Percentiles rank a stretch among this genome's conserved stretches.
Evolutionary conservation across 2,888 invertebrate genomes (phyloP).

Genomic region (Leptopilina drosophilae): DNA sequence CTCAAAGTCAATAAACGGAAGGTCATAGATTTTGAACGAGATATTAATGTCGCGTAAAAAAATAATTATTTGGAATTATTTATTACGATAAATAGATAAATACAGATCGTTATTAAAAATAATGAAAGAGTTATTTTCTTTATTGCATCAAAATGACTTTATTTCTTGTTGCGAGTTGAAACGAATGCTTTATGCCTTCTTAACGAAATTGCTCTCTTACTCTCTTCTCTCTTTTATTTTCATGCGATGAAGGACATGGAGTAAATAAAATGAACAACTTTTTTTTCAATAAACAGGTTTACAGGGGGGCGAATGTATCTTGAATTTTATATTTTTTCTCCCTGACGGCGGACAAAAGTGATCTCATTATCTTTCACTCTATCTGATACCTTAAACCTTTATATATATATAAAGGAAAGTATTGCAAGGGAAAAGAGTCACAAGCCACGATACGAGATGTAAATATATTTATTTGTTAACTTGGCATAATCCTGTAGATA

Average conservation of each 20-base stretch:
- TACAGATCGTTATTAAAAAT: neutral
- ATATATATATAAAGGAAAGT: neutral
- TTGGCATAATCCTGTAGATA: conserved; percentile 64
- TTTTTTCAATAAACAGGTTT: neutral
- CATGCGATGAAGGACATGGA: neutral
- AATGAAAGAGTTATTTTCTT: conserved; percentile 6
- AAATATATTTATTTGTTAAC: conserved; percentile 69
- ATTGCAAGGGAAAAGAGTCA: conserved; percentile 3
- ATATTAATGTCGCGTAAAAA: too few relatives aligned
- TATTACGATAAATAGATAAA: neutral
- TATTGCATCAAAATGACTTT: neutral
- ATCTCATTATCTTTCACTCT: conserved; percentile 11
- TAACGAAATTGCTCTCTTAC: neutral
- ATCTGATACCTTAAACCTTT: neutral
- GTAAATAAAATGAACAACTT: conserved; percentile 5
- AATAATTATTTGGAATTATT: neutral
- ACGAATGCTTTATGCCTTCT: conserved; percentile 8
- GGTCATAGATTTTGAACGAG: too few relatives aligned
- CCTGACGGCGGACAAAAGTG: neutral
- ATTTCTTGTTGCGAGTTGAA: neutral
- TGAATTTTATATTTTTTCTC: neutral
- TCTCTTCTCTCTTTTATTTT: neutral
- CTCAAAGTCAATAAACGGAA: too few relatives aligned
- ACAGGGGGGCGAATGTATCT: neutral
- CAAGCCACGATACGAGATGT: conserved; percentile 45